Base-by-base conservation (phyloP, 2,797 vertebrate genomes). In the Nannoperca obscura region DNA sequence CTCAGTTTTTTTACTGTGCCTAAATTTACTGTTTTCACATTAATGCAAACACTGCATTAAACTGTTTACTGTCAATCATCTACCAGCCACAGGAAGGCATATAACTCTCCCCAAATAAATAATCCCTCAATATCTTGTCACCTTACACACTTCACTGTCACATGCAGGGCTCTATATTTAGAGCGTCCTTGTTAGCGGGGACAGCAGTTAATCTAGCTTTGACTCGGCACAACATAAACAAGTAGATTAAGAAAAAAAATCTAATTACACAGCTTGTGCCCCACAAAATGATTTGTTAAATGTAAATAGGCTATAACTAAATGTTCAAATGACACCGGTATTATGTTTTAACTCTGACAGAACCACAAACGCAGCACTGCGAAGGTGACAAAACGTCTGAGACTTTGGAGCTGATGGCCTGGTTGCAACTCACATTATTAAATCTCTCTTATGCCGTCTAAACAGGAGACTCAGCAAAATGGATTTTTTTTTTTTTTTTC, bases 261-360 rank as follows among this genome's bases (percentile, higher is more conserved):
- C 52, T 74, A 84, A 92, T 91, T 88, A 85, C 80, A 89, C 81
- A 85, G 58, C 60, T 82, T 47, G 7, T 78, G 70, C 72, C 40
- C 64, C 0, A 22, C 64, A 76, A 76, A 77, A 67, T 80, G 70
- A 87, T 82, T 81, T 77, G 36, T 75, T 58, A n/a, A 78, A 82
- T 47, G 46, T 57, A 85, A 78, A 88, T 44, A 62, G 27, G 78
- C 66, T 50, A 34, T 73, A 74, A 78, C 46, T 62, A 42, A 87
- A 78, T 71, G 66, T 27, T 46, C 22, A 78, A 82, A 76, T 64
- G 44, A 77, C 66, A 72, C 47, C 1, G 9, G 19, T 67, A 52
- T 71, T 60, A 65, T 76, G 42, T 75, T 67, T 65, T 50, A 54
- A 59, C 67, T 65, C 22, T 5, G 44, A 71, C 44, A 58, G 36